Percentiles rank a stretch among this genome's conserved stretches.
Conservation (phyloP, 2,888 invertebrate genomes). For the Lapara coniferarum region DNA sequence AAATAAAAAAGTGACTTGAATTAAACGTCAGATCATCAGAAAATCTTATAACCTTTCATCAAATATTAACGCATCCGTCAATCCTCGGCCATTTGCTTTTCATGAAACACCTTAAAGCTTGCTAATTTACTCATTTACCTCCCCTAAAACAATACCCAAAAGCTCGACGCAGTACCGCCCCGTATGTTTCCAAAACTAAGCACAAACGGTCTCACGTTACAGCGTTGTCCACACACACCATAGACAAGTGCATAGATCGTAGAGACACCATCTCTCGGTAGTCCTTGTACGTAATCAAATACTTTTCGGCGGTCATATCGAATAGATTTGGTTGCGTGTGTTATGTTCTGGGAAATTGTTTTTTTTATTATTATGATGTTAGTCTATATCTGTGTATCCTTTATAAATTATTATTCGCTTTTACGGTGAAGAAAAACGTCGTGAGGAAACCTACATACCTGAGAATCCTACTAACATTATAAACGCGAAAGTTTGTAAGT, state of each 20-base stretch:
- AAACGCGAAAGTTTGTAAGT: no score
- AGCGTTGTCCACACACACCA: slow-evolving; percentile 57
- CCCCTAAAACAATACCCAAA: not conserved
- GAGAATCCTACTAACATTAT: no score
- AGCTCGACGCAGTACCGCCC: slow-evolving; percentile 14
- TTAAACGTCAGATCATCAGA: no score
- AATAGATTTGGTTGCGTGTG: slow-evolving; percentile 29
- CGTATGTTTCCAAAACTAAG: slow-evolving; percentile 31
- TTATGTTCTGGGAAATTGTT: slow-evolving; percentile 3
- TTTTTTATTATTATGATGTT: not conserved
- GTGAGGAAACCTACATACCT: no score
- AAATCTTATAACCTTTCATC: no score
- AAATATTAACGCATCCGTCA: no score
- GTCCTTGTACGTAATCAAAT: slow-evolving; percentile 57
- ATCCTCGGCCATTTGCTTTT: no score
- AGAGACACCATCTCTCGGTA: slow-evolving; percentile 54
- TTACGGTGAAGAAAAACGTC: no score
- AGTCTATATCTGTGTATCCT: not conserved
- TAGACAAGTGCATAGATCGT: slow-evolving; percentile 43
- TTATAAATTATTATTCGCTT: not conserved
- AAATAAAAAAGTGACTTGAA: no score
- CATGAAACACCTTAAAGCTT: not conserved
- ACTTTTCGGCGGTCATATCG: slow-evolving; percentile 42
- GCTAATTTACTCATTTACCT: no score
- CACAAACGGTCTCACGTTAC: slow-evolving; percentile 63